Evolutionary conservation across 2,113 vertebrate species (phyloP).

Genomic region (Pycnonotus jocosus): DNA sequence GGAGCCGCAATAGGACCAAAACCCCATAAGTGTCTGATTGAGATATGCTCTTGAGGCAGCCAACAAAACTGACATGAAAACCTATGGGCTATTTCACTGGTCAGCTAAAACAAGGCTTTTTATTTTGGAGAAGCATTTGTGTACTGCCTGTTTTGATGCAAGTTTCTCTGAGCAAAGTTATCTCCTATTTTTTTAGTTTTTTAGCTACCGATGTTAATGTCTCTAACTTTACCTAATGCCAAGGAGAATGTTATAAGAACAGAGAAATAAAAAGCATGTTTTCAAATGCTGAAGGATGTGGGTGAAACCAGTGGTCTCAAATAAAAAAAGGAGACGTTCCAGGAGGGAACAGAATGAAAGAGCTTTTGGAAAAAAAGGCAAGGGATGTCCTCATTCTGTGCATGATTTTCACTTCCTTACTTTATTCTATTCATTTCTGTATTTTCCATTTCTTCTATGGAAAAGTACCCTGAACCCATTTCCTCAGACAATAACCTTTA

Average conservation of each 20-base stretch:
- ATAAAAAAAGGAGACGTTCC: slow-evolving; percentile 11
- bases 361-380: not conserved
- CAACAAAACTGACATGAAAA: not conserved
- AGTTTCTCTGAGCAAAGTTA: not conserved
- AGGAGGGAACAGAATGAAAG: slow-evolving; percentile 4
- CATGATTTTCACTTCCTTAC: not conserved
- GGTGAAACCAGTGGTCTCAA: not conserved
- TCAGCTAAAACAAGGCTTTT: not conserved
- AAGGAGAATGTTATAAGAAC: not conserved
- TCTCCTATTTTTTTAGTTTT: not conserved
- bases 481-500: not conserved
- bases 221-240: not conserved
- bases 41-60: not conserved
- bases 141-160: not conserved
- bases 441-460: slow-evolving; percentile 8
- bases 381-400: not conserved
- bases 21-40: rapidly evolving
- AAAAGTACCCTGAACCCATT: slow-evolving; percentile 4
- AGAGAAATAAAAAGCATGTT: not conserved
- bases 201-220: not conserved
- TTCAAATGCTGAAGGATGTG: not conserved
- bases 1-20: not conserved
- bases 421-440: not conserved
- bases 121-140: not conserved
- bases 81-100: not conserved